Base-by-base conservation (phyloP, 2,113 vertebrate species). In the Chloropsis cyanopogon region DNA sequence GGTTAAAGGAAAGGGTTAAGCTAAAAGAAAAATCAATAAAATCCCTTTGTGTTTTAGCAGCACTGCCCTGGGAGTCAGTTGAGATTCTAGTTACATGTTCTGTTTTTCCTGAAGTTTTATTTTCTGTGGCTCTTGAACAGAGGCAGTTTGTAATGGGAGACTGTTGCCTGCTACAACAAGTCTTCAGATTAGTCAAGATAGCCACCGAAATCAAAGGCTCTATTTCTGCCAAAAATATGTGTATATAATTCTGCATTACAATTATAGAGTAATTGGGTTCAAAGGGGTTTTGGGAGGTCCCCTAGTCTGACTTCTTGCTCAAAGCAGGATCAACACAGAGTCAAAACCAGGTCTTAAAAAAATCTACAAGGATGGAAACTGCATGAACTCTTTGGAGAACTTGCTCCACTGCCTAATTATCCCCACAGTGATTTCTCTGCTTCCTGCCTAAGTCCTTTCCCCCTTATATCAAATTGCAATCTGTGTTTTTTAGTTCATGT, bases 41-140 rank as follows among this genome's bases (percentile, higher is more conserved):
- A 53, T 65, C 5, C 10, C 4, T 7, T 46, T 56, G 24, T 52
- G 37, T 42, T 54, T 82, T 22, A 68, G 26, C 19, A 76, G 35
- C 8, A 22, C 11, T 56, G 21, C 11, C 5, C 26, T 28, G 17
- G n/a, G 8, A 65, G 7, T 29, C 1, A 1, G 18, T 23, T 77
- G 57, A 60, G 21, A 76, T 73, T 82, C 31, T 23, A 35, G 21
- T 68, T 42, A 29, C 5, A 0, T 8, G 16, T 39, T 39, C 33
- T 47, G 4, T 52, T 86, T 83, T 10, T 25, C 44, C 49, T 64
- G 18, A 71, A 47, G 26, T 28, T 63, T 31, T 49, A 4, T 65
- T 42, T 42, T 61, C 7, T 41, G 6, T 0, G 0, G 6, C 49
- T 47, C 9, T 49, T 33, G 50, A 39, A 24, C 11, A 35, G 29